These are phyloP conservation scores for Trogon surrucura DNA, from an alignment of 2,113 vertebrate genomes.

Conservation along the genomic window DNA sequence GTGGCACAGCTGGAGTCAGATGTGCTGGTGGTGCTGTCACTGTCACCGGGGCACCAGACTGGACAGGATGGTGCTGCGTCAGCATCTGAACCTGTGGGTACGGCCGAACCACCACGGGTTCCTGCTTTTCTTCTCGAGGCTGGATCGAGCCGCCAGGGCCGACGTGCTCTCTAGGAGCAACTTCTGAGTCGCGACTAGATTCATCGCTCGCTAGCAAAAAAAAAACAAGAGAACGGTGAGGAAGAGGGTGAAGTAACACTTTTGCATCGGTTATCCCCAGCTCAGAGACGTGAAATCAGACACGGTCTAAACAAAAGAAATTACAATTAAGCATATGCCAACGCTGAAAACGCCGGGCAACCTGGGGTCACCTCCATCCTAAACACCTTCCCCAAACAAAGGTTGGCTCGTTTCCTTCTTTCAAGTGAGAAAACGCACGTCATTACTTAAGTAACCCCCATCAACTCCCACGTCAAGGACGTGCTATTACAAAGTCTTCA, in stretches of 20 bases:
- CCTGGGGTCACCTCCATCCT: too few species aligned
- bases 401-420: neutral
- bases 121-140: conserved; percentile 95
- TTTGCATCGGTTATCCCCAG: accelerated
- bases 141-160: conserved; percentile 75
- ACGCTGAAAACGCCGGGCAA: neutral
- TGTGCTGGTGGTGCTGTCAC: conserved; percentile 88
- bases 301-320: too few species aligned
- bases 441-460: neutral
- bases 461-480: neutral
- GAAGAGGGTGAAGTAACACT: neutral
- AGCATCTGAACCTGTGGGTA: conserved; percentile 92
- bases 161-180: conserved; percentile 82
- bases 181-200: conserved; percentile 84
- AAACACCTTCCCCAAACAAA: neutral
- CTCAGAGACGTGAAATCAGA: neutral
- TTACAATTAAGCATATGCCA: accelerated
- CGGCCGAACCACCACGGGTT: conserved; percentile 93
- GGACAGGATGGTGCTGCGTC: conserved; percentile 85
- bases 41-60: conserved; percentile 84
- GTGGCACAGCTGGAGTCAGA: conserved; percentile 85
- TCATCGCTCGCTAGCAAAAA: conserved; percentile 77
- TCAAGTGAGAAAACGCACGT: neutral
- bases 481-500: accelerated
- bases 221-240: neutral